These are phyloP conservation scores for Otocyon megalotis DNA, from an alignment of 2,113 vertebrate genomes.

Conservation along the genomic window DNA sequence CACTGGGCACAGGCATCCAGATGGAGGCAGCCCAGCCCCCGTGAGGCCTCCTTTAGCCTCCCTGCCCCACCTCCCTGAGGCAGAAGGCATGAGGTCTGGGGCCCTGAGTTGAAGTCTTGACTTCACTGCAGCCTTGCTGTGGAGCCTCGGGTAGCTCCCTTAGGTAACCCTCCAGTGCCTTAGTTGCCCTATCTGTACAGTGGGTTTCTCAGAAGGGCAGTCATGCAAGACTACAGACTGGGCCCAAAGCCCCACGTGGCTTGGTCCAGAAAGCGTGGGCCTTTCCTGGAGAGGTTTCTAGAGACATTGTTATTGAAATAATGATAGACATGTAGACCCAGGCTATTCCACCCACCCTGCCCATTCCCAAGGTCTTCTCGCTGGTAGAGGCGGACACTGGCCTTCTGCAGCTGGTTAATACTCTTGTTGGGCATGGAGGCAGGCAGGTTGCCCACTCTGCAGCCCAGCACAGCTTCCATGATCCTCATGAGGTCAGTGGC, in stretches of 20 bases:
- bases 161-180: background rate
- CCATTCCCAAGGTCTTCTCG: conserved; percentile 79
- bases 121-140: background rate
- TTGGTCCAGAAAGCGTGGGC: background rate
- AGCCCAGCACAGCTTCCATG: conserved; percentile 86
- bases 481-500: conserved; percentile 84
- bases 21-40: background rate
- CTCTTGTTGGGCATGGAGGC: background rate
- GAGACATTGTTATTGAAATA: background rate
- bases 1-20: conserved; percentile 80
- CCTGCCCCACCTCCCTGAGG: background rate
- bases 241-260: background rate
- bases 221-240: background rate
- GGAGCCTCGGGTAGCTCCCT: background rate
- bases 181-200: background rate
- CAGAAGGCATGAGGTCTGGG: background rate
- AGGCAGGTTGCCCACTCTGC: background rate
- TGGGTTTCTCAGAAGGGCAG: background rate
- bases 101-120: background rate
- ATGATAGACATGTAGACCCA: background rate
- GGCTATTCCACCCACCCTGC: background rate
- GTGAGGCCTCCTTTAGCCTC: background rate
- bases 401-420: conserved; percentile 83
- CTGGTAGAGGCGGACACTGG: conserved; percentile 90
- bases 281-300: background rate